Evolutionary conservation across 2,888 invertebrate species (phyloP), one percentile per base, ranked within the genome.

Genomic region (Drosophila paramelanica): DNA sequence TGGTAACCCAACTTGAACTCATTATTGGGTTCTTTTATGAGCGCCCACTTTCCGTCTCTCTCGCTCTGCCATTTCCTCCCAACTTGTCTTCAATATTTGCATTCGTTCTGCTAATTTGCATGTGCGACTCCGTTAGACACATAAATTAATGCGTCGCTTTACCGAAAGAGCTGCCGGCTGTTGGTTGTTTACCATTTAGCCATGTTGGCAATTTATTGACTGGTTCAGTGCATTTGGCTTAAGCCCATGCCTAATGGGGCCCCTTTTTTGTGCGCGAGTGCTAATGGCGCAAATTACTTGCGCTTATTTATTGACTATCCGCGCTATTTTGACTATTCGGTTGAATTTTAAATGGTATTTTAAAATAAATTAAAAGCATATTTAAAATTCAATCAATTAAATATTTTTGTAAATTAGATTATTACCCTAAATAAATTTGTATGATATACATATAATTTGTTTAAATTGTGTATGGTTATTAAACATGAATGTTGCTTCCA

Each of bases 221-320:
- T 13, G 42, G 52, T 60, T 73, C 45, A 68, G 58, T 74, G 81
- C 74, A 88, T 65, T 75, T 60, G 67, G 58, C 60, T 62, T 53
- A 42, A 64, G 58, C 47, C 42, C 52, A 25, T 25, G n/a, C 50
- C 69, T 72, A 84, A 84, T 84, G 39, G 39, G 67, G 6, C 23
- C 51, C 46, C 47, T 61, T 72, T 55, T 67, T 47, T 56, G 39
- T 64, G 25, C 39, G 70, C 23, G 23, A 23, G 23, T 23, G 71
- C 80, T 82, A 86, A 77, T 82, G 79, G 64, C 73, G 46, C 80
- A 76, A 88, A 88, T 79, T 73, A 85, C 83, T 70, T 65, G 58
- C 61, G 69, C 65, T 75, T 72, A 75, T 87, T 87, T 79, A 81
- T 84, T 69, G 51, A 53, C 65, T 65, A 62, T 61, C 13, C 17